Conservation (phyloP, 1,140 invertebrate species). For the Papilio machaon region DNA sequence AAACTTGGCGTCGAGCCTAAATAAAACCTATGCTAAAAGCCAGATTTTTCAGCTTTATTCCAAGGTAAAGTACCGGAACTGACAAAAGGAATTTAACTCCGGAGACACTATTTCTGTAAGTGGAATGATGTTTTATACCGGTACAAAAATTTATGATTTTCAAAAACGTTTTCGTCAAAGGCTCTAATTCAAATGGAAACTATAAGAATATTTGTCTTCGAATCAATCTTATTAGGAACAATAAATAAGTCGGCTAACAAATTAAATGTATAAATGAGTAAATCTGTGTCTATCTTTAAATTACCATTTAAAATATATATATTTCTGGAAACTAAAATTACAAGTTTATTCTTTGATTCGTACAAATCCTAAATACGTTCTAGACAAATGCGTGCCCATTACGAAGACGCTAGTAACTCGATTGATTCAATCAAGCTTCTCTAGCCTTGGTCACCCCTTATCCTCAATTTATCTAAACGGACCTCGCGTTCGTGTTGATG, state of each 20-base stretch:
- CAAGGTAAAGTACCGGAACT: constrained; percentile 31
- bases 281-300: no score
- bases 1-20: constrained; percentile 36
- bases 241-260: no score
- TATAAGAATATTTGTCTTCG: no score
- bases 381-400: constrained; percentile 12
- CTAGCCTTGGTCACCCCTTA: constrained; percentile 25
- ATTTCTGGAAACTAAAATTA: background rate
- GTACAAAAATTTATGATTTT: background rate
- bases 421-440: constrained; percentile 33
- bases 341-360: background rate
- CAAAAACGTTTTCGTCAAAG: no score
- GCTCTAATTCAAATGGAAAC: no score
- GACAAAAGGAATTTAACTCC: constrained; percentile 21
- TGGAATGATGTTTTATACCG: background rate
- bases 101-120: background rate
- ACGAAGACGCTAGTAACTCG: constrained; percentile 26
- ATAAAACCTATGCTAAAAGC: constrained; percentile 34
- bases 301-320: background rate
- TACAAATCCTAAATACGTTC: constrained; percentile 7
- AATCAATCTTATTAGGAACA: no score
- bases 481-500: constrained; percentile 20
- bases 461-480: constrained; percentile 27
- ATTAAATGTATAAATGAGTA: no score
- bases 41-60: constrained; percentile 11